phyloP scores from a whole-genome alignment of 2,797 vertebrate genomes.

The Eidolon dupreanum region DNA sequence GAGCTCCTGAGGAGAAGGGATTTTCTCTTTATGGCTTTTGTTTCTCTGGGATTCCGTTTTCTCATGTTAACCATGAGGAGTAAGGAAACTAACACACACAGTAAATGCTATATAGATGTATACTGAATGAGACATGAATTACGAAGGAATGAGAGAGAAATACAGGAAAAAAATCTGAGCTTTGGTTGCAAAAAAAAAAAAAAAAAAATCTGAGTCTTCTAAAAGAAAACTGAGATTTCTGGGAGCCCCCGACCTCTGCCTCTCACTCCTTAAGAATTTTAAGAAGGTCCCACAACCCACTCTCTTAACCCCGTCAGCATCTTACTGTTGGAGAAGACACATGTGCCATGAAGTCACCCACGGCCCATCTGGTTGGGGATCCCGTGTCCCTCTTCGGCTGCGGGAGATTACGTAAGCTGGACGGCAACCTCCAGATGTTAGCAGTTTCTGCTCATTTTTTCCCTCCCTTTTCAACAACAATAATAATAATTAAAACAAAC shows the following conservation, averaged over 20 bases:
- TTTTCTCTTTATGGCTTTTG: not conserved
- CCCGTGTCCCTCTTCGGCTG: slow-evolving; percentile 26
- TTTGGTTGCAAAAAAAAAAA: not conserved
- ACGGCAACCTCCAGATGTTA: slow-evolving; percentile 75
- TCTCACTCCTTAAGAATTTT: not conserved
- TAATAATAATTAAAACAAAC: slow-evolving; percentile 81
- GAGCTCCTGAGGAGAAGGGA: not conserved
- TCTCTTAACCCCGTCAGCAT: not conserved
- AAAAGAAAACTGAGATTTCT: not conserved
- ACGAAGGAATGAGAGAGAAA: not conserved
- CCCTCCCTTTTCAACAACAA: slow-evolving; percentile 76
- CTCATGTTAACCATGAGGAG: not conserved
- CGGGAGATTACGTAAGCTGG: slow-evolving; percentile 62
- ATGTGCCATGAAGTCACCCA: slow-evolving; percentile 40
- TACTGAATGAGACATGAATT: not conserved
- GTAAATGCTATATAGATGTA: not conserved
- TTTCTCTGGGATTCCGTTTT: not conserved
- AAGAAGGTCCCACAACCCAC: not conserved
- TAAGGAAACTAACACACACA: not conserved
- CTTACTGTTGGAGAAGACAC: not conserved
- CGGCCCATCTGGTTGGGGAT: slow-evolving; percentile 64
- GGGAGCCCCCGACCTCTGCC: not conserved
- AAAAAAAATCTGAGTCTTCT: not conserved
- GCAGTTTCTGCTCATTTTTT: slow-evolving; percentile 69
- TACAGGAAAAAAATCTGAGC: not conserved